These are phyloP conservation scores for Luscinia luscinia DNA, from an alignment of 2,797 vertebrate species.

Conservation along the genomic window DNA sequence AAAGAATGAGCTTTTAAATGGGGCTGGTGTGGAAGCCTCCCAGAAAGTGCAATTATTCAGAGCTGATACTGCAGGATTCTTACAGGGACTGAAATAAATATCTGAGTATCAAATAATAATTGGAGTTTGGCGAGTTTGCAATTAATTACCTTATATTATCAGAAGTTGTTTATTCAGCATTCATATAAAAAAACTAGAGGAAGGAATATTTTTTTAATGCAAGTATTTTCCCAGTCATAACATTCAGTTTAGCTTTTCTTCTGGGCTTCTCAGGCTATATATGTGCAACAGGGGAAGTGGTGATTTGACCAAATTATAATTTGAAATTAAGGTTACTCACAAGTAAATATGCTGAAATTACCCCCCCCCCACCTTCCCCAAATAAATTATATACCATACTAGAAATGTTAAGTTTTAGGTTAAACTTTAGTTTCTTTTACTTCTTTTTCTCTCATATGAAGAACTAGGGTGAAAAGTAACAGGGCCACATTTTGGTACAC, in stretches of 20 bases:
- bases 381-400: background rate
- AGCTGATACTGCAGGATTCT: conserved; percentile 59
- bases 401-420: background rate
- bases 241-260: background rate
- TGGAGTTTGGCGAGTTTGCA: conserved; percentile 49
- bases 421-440: background rate
- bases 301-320: background rate
- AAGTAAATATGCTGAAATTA: background rate
- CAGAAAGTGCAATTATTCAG: conserved; percentile 63
- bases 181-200: background rate
- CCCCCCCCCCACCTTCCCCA: background rate
- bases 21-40: background rate
- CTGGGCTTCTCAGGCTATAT: background rate
- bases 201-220: background rate
- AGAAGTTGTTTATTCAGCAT: conserved; percentile 61
- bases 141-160: conserved; percentile 24
- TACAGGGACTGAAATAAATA: conserved; percentile 61
- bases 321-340: conserved; percentile 3
- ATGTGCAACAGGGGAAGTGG: background rate
- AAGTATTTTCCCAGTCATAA: conserved; percentile 22
- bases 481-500: background rate
- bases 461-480: background rate
- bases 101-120: conserved; percentile 70
- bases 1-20: conserved; percentile 57
- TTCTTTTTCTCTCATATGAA: background rate